These are phyloP conservation scores for Periplaneta americana DNA, from an alignment of 1,140 invertebrate species.

Conservation along the genomic window DNA sequence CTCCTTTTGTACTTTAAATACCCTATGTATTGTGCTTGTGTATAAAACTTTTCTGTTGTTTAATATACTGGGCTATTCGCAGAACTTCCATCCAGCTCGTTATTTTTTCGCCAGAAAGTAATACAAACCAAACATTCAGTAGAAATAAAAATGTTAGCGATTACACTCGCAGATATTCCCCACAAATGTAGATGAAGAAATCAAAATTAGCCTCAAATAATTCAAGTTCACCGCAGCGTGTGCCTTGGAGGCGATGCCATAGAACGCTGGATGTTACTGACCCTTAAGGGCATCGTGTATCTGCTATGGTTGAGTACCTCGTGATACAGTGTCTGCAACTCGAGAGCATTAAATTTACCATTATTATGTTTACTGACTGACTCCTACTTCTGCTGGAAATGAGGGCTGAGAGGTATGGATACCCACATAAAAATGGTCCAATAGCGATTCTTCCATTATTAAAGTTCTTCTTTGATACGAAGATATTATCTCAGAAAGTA, in stretches of 20 bases:
- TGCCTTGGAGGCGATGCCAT: neutral
- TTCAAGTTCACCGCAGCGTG: neutral
- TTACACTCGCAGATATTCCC: neutral
- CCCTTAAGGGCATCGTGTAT: neutral
- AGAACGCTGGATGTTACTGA: neutral
- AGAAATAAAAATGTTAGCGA: no score
- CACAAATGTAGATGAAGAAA: neutral
- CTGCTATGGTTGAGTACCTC: neutral
- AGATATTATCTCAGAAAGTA: no score
- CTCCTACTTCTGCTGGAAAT: constrained; percentile 8
- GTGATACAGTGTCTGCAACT: neutral
- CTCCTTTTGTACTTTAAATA: no score
- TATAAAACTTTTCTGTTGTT: no score
- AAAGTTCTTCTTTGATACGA: no score
- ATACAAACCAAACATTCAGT: no score
- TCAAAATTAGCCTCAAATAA: neutral
- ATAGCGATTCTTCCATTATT: no score
- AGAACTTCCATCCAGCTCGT: no score
- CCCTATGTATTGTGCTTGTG: no score
- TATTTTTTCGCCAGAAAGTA: no score
- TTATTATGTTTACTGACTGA: constrained; percentile 15
- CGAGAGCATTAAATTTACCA: constrained; percentile 13
- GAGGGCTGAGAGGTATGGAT: neutral
- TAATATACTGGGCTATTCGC: no score
- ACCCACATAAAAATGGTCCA: neutral